Base-by-base conservation (phyloP, 1,140 invertebrate species). In the Meloidogyne floridensis region DNA sequence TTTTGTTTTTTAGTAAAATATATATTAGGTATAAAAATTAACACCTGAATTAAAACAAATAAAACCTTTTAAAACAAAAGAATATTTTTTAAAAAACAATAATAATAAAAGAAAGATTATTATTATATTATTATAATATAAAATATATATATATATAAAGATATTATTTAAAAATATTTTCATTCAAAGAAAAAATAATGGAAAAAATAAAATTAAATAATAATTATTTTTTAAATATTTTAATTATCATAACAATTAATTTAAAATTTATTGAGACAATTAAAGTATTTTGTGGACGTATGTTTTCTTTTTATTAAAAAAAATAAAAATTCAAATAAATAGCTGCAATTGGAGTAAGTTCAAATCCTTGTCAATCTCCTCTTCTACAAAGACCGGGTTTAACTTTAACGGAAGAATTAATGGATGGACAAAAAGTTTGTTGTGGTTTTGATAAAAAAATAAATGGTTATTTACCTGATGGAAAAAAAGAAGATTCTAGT, bases 371-470 rank as follows among this genome's bases (percentile, higher is more conserved):
- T 65, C 59, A 65, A 65, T 65, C 59, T 65, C 59, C 59, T 6
- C n/a, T 65, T n/a, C 15, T 65, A 13, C 59, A 65, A 65, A 65
- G 7, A 18, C 59, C 59, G n/a, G 59, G 59, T 65, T n/a, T 65
- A 65, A 65, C 59, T n/a, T 65, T 65, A 65, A 65, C 59, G 7
- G 59, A 65, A 65, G 59, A 65, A 65, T 65, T 65, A 65, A 65
- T 65, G 13, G 77, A 79, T 42, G 77, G 77, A 0, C 77, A 69
- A 51, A 72, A 13, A 3, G 59, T 79, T 6, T 79, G 77, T 51
- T 79, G 77, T 72, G 77, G 77, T 18, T 79, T 71, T 71, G 13
- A 54, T 18, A 32, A 54, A n/a, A 65, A 18, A 18, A 72, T 79
- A 47, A 47, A 9, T 53, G 77, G 43, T 42, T 71, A 79, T 47